phyloP scores from a whole-genome alignment of 2,888 invertebrate species.

The Xanthorhoe designata region DNA sequence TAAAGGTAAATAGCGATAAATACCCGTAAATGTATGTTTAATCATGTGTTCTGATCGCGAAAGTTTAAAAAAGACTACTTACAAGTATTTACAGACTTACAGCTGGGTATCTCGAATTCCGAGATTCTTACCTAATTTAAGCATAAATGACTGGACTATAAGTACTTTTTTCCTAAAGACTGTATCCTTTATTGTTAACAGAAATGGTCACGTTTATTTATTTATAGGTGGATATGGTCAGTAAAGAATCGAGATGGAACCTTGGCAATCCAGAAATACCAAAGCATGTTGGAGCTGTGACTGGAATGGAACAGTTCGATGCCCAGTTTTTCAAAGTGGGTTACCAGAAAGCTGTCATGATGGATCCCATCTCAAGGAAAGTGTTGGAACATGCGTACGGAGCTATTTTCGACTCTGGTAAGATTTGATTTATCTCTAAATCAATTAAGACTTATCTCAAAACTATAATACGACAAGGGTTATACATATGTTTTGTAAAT shows the following conservation, averaged over 20 bases:
- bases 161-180: no score
- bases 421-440: conserved; percentile 15
- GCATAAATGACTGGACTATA: no score
- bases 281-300: conserved; percentile 87
- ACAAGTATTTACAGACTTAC: no score
- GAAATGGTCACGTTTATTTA: not conserved
- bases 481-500: no score
- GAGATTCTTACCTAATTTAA: no score
- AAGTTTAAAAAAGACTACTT: no score
- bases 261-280: conserved; percentile 87
- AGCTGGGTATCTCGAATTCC: no score
- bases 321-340: conserved; percentile 89
- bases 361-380: conserved; percentile 89
- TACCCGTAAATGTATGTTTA: no score
- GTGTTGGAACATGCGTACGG: conserved; percentile 90
- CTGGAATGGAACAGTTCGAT: conserved; percentile 87
- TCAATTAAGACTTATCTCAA: no score
- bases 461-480: no score
- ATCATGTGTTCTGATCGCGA: no score
- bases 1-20: no score
- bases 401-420: conserved; percentile 88
- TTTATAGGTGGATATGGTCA: conserved; percentile 37
- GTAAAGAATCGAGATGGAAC: conserved; percentile 44
- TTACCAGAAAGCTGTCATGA: conserved; percentile 86
- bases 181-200: not conserved